Evolutionary conservation across 2,797 vertebrate genomes (phyloP), one percentile per base, ranked within the genome.

Genomic region (Capromys pilorides): DNA sequence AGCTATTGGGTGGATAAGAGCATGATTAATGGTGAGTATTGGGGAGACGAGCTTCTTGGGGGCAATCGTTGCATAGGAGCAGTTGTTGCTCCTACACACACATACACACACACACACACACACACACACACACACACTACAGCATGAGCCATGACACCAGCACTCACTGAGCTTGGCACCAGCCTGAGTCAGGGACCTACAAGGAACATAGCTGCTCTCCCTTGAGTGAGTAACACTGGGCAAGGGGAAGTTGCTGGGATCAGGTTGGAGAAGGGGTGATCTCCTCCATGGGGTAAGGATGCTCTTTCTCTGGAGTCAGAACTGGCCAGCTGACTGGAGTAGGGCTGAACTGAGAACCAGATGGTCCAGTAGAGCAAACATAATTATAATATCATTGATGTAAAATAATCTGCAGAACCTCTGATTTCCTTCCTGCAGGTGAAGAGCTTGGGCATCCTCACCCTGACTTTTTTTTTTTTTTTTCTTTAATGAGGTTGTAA

Each of bases 11-110:
- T 78, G 33, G 80, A 36, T n/a, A 41, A 73, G 79, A 77, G 19
- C 21, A 9, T 85, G 86, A 89, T 91, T 93, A 91, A 89, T 69
- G 28, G 59, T 21, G 36, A 73, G 82, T 90, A 33, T 85, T 31
- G 49, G 75, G 10, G 67, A 80, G 91, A 79, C 51, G 51, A 85
- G 51, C 36, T 61, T 3, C 0, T 36, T 11, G 1, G 3, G 19
- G 71, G 26, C 22, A 59, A n/a, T 62, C 26, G n/a, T 67, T 39
- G 26, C n/a, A n/a, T 59, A 6, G 11, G 28, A 61, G 64, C 1
- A 3, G 18, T 26, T 79, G 49, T 88, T 9, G 3, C 10, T 69
- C 51, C 51, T 51, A 4, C 54, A 57, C 54, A 57, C 54, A 57
- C 54, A 57, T 14, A 57, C 54, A 57, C 54, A 57, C 54, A 57